phyloP scores from a whole-genome alignment of 1,140 invertebrate genomes.

The Bombus polaris region DNA sequence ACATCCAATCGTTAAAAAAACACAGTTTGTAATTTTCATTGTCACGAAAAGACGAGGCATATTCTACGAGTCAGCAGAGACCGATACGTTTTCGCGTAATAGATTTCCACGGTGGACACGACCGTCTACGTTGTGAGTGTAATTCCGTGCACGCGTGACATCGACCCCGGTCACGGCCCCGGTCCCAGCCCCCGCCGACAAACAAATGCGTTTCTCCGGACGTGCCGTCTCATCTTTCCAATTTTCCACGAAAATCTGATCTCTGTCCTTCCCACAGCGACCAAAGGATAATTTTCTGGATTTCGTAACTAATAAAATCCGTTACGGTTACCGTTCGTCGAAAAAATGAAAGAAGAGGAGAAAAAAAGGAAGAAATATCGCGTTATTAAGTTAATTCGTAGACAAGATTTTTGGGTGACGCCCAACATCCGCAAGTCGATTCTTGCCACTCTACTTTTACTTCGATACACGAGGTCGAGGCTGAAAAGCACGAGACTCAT shows the following conservation, averaged over 20 bases:
- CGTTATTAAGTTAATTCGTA: not conserved
- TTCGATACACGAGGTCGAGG: constrained; percentile 1
- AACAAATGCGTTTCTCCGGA: constrained; percentile 17
- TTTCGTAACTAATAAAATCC: no score
- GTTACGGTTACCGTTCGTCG: not conserved
- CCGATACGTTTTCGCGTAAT: constrained; percentile 3
- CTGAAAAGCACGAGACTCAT: constrained; percentile 1
- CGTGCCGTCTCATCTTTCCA: not conserved
- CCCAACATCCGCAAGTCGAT: not conserved
- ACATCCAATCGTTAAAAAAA: not conserved
- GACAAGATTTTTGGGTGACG: not conserved
- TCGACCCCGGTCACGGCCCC: not conserved
- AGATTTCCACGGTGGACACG: constrained; percentile 8
- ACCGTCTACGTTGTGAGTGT: not conserved
- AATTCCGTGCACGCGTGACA: constrained; percentile 27
- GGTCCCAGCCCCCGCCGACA: not conserved
- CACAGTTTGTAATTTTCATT: not conserved
- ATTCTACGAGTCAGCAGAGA: constrained; percentile 14
- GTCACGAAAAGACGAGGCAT: not conserved
- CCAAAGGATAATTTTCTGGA: not conserved
- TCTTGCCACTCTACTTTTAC: not conserved
- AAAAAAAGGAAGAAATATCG: not conserved
- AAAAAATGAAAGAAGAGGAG: not conserved
- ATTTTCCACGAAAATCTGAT: constrained; percentile 13
- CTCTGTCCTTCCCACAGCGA: not conserved